Base-by-base conservation (phyloP, 2,113 vertebrate species). In the Gallinago jamesoni region DNA sequence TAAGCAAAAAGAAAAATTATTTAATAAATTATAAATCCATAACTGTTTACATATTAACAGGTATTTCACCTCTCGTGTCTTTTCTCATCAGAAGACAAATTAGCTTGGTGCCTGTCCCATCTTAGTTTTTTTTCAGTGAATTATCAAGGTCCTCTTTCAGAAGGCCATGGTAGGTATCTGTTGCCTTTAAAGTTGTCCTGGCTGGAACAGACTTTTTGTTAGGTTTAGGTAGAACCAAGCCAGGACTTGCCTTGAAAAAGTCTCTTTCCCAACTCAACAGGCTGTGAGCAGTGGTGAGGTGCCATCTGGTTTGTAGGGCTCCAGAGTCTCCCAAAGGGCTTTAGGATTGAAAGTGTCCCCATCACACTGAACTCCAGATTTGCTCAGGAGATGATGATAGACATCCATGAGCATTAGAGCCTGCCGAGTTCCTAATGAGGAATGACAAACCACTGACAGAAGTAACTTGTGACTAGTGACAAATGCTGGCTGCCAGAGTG, bases 341-440 rank as follows among this genome's bases (percentile, higher is more conserved):
- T 86, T 47, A 63, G 75, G 35, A 83, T 13, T 37, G 6, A 53
- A 69, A 79, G 16, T 4, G 3, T 45, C 19, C 41, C 41, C 47
- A 79, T 43, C n/a, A 9, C 5, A 1, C 28, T 72, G 16, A 19
- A 19, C 41, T 63, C 50, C 43, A 63, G 16, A 8, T 47, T 62
- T 90, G n/a, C 43, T 59, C 0, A 0, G n/a, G 62, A 35, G 47
- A n/a, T 12, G 14, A n/a, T 7, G 5, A 63, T 64, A n/a, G 33
- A 75, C 15, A 55, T 23, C 60, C 23, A 9, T 13, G 27, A 30
- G 20, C 53, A 33, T 25, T 60, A 27, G 21, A 93, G 20, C 59
- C 59, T 59, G 14, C 3, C 14, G 31, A 10, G 7, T 31, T 79
- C 70, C 88, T 20, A 7, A 7, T 45, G 28, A 91, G 30, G 17